Percentiles rank a stretch among this genome's conserved stretches.
Conservation (phyloP, 2,113 vertebrate genomes). For the Erinaceus europaeus region DNA sequence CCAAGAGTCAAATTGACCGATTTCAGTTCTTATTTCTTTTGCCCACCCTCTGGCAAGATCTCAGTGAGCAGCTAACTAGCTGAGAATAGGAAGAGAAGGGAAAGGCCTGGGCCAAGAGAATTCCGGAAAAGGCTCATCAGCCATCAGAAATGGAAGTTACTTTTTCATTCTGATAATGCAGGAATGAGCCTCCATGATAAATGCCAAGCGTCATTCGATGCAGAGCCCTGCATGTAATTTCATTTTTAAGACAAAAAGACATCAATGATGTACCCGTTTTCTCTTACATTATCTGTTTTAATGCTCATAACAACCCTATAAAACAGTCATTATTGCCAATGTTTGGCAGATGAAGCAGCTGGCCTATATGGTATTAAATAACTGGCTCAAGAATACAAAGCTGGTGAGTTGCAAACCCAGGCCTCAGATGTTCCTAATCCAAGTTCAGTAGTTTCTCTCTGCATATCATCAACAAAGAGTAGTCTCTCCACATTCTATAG, state of each 20-base stretch:
- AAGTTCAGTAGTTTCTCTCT: not conserved
- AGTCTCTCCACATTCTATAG: not conserved
- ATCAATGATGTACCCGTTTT: not conserved
- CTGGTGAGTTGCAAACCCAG: not conserved
- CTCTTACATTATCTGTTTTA: not conserved
- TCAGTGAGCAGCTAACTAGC: slow-evolving; percentile 61
- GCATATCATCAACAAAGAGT: not conserved
- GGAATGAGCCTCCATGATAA: not conserved
- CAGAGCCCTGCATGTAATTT: not conserved
- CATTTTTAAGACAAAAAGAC: not conserved
- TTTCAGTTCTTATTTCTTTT: slow-evolving; percentile 59
- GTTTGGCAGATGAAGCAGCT: slow-evolving; percentile 9
- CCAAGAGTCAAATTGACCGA: slow-evolving; percentile 53
- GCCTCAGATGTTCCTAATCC: not conserved
- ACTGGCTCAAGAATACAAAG: not conserved
- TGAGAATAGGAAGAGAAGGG: slow-evolving; percentile 30
- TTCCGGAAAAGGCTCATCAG: slow-evolving; percentile 54
- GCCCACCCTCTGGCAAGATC: slow-evolving; percentile 61
- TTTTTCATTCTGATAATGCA: slow-evolving; percentile 54
- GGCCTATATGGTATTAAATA: not conserved
- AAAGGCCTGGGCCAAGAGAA: slow-evolving; percentile 10
- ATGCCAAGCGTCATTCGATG: not conserved
- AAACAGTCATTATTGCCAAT: not conserved
- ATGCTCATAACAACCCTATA: not conserved
- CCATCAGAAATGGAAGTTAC: slow-evolving; percentile 41